These are phyloP conservation scores for Dendrocincla tyrannina DNA, from an alignment of 2,797 vertebrate genomes.

Conservation along the genomic window DNA sequence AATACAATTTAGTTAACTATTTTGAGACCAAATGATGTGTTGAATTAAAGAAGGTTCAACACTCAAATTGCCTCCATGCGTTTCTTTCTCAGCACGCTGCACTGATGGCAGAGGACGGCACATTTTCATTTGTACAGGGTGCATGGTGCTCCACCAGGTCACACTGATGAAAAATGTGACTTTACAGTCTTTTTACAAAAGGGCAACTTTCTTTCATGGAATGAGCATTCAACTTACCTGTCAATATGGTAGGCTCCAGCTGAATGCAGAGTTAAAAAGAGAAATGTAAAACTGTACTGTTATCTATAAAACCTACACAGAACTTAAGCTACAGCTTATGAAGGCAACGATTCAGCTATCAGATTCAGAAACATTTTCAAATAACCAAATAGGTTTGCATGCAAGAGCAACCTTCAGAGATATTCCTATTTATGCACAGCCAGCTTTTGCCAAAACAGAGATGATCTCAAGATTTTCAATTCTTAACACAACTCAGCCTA, in stretches of 20 bases:
- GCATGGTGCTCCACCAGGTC: not conserved
- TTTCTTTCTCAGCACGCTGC: constrained; percentile 35
- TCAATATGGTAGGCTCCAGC: not conserved
- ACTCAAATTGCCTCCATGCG: constrained; percentile 38
- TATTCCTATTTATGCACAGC: not conserved
- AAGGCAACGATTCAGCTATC: not conserved
- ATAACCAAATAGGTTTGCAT: not conserved
- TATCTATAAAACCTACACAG: not conserved
- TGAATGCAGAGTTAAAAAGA: not conserved
- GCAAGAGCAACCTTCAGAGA: not conserved
- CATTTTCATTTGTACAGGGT: not conserved
- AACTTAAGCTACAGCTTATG: not conserved
- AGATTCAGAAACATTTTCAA: not conserved
- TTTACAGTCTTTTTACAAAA: constrained; percentile 9
- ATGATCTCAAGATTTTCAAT: not conserved
- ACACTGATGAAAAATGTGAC: not conserved
- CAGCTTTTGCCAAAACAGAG: not conserved
- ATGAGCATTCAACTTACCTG: not conserved
- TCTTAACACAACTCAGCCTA: not conserved
- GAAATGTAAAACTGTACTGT: not conserved
- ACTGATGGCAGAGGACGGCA: constrained; percentile 9
- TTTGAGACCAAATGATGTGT: constrained; percentile 67
- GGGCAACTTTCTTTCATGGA: not conserved
- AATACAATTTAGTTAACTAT: constrained; percentile 70
- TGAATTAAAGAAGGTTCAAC: constrained; percentile 56